Evolutionary conservation across 2,113 vertebrate species (phyloP), one percentile per base, ranked within the genome.

Genomic region (Periophthalmus modestus): DNA sequence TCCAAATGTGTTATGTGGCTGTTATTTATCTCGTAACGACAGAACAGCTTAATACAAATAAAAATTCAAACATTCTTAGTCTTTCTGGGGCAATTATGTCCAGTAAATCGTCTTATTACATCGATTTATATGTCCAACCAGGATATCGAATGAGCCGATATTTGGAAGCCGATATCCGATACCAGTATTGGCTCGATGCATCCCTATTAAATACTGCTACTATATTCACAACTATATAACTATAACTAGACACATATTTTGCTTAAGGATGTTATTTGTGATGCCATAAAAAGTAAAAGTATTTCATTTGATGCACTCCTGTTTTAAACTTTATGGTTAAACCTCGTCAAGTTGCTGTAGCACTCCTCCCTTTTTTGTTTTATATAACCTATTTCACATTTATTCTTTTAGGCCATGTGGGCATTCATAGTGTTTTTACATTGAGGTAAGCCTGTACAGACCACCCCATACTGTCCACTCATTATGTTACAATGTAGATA

Each of bases 401-500:
- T 62, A 2, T 74, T 79, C 65, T 39, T 77, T 52, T 82, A 83
- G 62, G 78, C 75, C 16, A 59, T 50, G 73, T 75, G 66, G 66
- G 72, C 43, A 76, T 36, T 74, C 34, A 68, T 79, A 71, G 34
- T 74, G 50, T 75, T 59, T 73, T 55, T 73, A 70, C 75, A 66
- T 80, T 63, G 50, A 71, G 74, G 73, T 75, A 74, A 14, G 72
- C 74, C 73, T 84, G 75, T 87, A 85, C 74, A 77, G 77, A 83
- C 66, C 59, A 83, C 66, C 59, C 34, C 82, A 77, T 87, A 87
- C 88, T 92, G 91, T 93, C 90, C 66, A 69, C 33, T 91, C 81
- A 88, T 88, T 81, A 84, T 90, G 92, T 91, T 93, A 91, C 87
- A 88, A 82, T 94, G 91, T 94, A 94, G 92, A 94, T 92, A 87